phyloP scores from a whole-genome alignment of 1,140 invertebrate species.

The Euwallacea similis region DNA sequence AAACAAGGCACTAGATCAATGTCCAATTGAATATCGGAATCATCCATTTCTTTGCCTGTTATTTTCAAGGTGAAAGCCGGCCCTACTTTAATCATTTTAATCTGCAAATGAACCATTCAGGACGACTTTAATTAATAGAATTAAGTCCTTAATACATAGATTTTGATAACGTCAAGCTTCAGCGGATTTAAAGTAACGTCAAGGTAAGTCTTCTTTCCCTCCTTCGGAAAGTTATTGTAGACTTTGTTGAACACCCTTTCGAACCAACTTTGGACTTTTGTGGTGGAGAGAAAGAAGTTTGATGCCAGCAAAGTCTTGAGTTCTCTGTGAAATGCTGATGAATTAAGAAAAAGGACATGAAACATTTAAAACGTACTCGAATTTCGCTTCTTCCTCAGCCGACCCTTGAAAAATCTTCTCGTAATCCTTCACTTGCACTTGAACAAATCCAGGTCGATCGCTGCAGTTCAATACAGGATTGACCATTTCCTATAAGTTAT shows the following conservation, averaged over 20 bases:
- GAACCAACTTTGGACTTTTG: constrained; percentile 45
- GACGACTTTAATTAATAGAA: background rate
- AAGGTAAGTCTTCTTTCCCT: too few relatives aligned
- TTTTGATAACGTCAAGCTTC: background rate
- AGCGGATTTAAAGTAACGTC: background rate
- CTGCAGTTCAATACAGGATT: background rate
- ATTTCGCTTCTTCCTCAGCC: background rate
- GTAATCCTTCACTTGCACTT: constrained; percentile 12
- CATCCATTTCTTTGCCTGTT: constrained; percentile 24
- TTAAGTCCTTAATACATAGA: background rate
- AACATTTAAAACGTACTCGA: too few relatives aligned
- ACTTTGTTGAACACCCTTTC: constrained; percentile 42
- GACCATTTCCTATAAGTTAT: background rate
- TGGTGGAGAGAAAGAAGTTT: constrained; percentile 25
- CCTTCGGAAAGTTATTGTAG: constrained; percentile 11
- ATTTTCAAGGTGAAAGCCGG: constrained; percentile 50
- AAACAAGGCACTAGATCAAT: constrained; percentile 51
- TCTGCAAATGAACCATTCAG: constrained; percentile 20
- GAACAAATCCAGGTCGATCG: constrained; percentile 41
- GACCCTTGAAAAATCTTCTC: constrained; percentile 1
- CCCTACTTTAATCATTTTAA: constrained; percentile 27
- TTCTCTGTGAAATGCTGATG: too few relatives aligned
- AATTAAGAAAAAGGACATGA: too few relatives aligned
- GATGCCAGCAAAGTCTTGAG: too few relatives aligned
- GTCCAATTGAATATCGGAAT: constrained; percentile 37